Conservation (phyloP, 2,888 invertebrate genomes). For the Lasiommata megera region DNA sequence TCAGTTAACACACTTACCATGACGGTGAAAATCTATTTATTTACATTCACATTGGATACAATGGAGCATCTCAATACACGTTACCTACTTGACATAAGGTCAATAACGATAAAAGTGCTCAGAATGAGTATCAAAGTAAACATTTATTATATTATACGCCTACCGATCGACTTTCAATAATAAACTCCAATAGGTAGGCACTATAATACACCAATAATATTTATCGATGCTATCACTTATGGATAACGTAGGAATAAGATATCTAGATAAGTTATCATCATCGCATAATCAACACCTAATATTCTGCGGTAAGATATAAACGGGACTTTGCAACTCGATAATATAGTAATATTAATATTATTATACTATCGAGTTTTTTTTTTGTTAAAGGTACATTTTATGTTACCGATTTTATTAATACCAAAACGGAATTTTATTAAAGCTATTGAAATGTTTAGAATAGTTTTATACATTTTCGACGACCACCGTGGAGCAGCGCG, state of each 20-base stretch:
- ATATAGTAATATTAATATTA: no score
- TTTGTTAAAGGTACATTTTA: no score
- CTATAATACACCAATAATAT: conserved; percentile 51
- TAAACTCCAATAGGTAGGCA: conserved; percentile 37
- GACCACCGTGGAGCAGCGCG: no score
- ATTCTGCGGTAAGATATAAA: no score
- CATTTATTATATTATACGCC: conserved; percentile 61
- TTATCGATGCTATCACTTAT: conserved; percentile 25
- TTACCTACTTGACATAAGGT: conserved; percentile 58
- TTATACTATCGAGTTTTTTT: no score
- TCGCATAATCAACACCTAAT: no score
- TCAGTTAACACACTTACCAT: not conserved
- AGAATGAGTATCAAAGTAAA: conserved; percentile 69
- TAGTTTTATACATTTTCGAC: no score
- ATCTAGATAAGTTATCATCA: not conserved
- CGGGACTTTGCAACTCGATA: no score
- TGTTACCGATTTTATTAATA: no score
- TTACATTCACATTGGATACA: conserved; percentile 26
- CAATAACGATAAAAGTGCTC: conserved; percentile 79
- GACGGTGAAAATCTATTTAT: conserved; percentile 9
- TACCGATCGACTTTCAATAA: conserved; percentile 41
- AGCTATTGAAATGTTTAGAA: no score
- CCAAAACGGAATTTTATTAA: no score
- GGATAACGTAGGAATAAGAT: not conserved
- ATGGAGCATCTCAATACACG: conserved; percentile 48